Conservation (phyloP, 2,797 vertebrate genomes). For the Malacoraja senta region DNA sequence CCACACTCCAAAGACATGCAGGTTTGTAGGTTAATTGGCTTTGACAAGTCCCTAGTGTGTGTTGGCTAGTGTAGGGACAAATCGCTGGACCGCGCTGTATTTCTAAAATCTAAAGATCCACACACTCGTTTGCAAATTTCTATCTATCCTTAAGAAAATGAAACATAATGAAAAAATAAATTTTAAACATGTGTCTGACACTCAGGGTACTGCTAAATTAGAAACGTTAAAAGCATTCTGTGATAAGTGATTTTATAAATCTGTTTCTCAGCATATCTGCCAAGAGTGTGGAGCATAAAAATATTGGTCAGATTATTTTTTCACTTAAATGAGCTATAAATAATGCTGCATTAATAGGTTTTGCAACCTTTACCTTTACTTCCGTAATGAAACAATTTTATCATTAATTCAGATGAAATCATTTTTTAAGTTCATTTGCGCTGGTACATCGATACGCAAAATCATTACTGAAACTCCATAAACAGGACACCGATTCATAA, state of each 20-base stretch:
- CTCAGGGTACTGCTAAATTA: background rate
- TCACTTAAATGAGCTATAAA: slow-evolving; percentile 15
- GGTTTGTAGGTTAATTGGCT: too few relatives aligned
- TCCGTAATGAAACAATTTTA: slow-evolving; percentile 18
- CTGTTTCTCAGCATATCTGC: slow-evolving; percentile 11
- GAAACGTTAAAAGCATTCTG: background rate
- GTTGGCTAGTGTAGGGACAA: too few relatives aligned
- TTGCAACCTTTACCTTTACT: slow-evolving; percentile 29
- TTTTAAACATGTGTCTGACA: background rate
- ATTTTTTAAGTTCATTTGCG: background rate
- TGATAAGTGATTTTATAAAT: slow-evolving; percentile 35
- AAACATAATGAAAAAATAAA: slow-evolving; percentile 3
- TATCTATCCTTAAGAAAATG: background rate
- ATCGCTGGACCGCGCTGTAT: too few relatives aligned
- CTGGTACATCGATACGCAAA: background rate
- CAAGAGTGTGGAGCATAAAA: background rate
- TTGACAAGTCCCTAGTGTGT: too few relatives aligned
- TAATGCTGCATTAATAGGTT: slow-evolving; percentile 17
- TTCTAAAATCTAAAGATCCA: background rate
- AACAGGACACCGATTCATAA: slow-evolving; percentile 24
- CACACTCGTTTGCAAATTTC: background rate
- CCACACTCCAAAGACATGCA: too few relatives aligned
- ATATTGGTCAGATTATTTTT: background rate
- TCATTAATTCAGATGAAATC: slow-evolving; percentile 27
- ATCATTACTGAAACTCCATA: slow-evolving; percentile 20